Conservation (phyloP, 2,113 vertebrate genomes). For the Hydrochoerus hydrochaeris region DNA sequence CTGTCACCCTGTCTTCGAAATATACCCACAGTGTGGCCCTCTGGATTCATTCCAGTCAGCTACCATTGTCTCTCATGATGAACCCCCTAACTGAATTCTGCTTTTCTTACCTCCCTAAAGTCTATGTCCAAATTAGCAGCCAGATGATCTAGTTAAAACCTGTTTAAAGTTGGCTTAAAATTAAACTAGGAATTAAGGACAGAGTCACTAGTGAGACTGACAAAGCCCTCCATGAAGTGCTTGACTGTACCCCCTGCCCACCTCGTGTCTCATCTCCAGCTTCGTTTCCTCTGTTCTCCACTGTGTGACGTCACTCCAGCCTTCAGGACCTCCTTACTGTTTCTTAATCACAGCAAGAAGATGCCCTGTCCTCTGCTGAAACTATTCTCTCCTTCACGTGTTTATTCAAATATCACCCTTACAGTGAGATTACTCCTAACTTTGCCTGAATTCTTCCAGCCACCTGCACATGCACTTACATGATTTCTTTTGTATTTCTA, state of each 20-base stretch:
- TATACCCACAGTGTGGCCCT: neutral
- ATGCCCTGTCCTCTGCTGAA: neutral
- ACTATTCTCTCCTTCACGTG: neutral
- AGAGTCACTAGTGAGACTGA: neutral
- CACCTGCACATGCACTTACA: neutral
- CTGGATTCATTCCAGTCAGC: neutral
- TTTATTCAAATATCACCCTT: neutral
- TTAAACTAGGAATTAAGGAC: neutral
- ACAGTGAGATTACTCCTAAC: neutral
- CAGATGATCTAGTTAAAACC: neutral
- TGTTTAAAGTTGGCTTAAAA: neutral
- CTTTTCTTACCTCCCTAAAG: neutral
- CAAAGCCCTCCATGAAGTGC: neutral
- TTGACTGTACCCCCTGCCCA: fast-evolving
- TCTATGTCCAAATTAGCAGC: neutral
- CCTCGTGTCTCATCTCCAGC: neutral
- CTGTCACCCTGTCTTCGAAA: neutral
- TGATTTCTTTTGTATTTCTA: neutral
- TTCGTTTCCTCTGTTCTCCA: neutral
- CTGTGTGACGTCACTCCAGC: neutral
- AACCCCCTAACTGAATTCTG: neutral
- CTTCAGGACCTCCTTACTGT: neutral
- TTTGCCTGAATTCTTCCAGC: neutral
- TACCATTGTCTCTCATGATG: neutral
- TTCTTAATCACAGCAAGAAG: neutral